These are phyloP conservation scores for Dendrophyllia cribrosa DNA, from an alignment of 64 coral and sea anemone species.

Conservation along the genomic window DNA sequence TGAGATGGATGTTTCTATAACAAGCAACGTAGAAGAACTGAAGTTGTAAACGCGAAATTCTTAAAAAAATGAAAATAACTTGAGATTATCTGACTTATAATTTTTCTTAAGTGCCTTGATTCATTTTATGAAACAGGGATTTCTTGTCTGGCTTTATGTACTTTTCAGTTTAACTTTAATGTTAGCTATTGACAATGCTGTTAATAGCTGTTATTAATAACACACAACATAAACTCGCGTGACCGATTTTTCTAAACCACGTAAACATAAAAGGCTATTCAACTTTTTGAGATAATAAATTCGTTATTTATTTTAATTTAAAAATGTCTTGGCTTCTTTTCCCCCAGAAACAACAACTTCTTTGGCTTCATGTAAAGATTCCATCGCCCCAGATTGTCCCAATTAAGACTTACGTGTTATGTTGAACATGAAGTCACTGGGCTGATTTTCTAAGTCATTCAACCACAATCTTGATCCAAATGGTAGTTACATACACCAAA, in stretches of 20 bases:
- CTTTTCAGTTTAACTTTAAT: slow-evolving; percentile 11
- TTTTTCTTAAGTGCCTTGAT: slow-evolving; percentile 16
- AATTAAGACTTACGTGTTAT: slow-evolving; percentile 12
- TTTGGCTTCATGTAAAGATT: slow-evolving; percentile 15
- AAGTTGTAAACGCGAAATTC: slow-evolving; percentile 12
- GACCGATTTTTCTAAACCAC: slow-evolving; percentile 16
- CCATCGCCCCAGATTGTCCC: slow-evolving; percentile 1
- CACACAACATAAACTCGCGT: not conserved
- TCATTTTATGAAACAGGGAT: slow-evolving; percentile 15
- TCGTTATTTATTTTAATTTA: slow-evolving; percentile 6
- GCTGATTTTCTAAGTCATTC: slow-evolving; percentile 10
- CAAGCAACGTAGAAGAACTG: slow-evolving; percentile 16
- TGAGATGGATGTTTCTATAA: slow-evolving; percentile 12
- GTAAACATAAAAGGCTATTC: slow-evolving; percentile 11
- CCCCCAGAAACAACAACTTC: slow-evolving; percentile 17
- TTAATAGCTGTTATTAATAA: slow-evolving; percentile 10
- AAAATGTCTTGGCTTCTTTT: slow-evolving; percentile 13
- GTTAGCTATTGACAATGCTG: slow-evolving; percentile 12
- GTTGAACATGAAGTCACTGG: slow-evolving; percentile 18
- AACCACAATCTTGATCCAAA: not conserved
- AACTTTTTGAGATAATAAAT: slow-evolving; percentile 15
- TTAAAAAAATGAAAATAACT: slow-evolving; percentile 14
- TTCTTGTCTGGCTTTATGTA: not conserved
- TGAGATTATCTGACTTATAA: slow-evolving; percentile 24
- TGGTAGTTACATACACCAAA: too few relatives aligned